Evolutionary conservation across 2,888 invertebrate genomes (phyloP), one percentile per base, ranked within the genome.

Genomic region (Diarsia mendica): DNA sequence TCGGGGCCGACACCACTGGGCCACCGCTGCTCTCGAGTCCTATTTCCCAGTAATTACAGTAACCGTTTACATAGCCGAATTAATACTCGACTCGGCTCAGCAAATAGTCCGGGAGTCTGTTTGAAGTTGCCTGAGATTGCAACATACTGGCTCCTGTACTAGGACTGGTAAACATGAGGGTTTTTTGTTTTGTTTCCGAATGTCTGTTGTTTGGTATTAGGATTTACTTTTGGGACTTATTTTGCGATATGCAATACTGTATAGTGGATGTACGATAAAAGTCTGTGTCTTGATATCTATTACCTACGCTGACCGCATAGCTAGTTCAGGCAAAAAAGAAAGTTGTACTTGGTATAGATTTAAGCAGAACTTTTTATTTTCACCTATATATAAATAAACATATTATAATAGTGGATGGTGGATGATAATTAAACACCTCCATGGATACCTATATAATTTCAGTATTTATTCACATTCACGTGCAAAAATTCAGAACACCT

Each of bases 41-140:
- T 66, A 70, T 73, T 44, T 8, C 20, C 13, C 39, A 74, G 67
- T 79, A 86, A 85, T 86, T 77, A 79, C 73, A 72, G 18, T 33
- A 44, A 51, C 67, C 39, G 85, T 86, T 81, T 75, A 75, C 75
- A 68, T 65, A 75, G 84, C 13, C 66, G 78, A 78, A 79, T 82
- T 80, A 80, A 85, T 86, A 74, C 71, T 79, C 23, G 48, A 64
- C 65, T 68, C 18, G 28, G n/a, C 49, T 58, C 64, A 0, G 63
- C 75, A 86, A 85, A 85, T 82, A 84, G 65, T 75, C 53, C 64
- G 33, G n/a, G 60, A 69, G 79, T 61, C 58, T 84, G 75, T 86
- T 80, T 86, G 82, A 66, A 61, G 70, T 70, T 9, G 70, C n/a
- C 63, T 49, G 67, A 71, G 70, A 86, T 77, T 85, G 85, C 74